phyloP scores from a whole-genome alignment of 2,888 invertebrate species.

The Pristionchus exspectatus region DNA sequence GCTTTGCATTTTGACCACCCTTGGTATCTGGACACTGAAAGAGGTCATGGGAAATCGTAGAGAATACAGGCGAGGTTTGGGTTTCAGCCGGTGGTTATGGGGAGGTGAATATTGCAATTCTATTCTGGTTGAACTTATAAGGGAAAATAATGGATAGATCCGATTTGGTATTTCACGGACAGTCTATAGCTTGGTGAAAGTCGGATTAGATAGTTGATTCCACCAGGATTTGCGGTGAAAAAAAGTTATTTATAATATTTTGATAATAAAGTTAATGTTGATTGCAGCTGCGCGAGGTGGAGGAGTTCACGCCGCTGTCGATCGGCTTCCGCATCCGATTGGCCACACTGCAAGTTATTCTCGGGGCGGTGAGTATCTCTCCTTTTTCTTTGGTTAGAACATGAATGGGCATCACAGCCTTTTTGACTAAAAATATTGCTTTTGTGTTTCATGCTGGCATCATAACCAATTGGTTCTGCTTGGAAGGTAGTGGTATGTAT shows the following conservation, averaged over 20 bases:
- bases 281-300: constrained; percentile 53
- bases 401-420: too few relatives aligned
- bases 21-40: too few relatives aligned
- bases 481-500: too few relatives aligned
- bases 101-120: neutral
- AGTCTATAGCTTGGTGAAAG: neutral
- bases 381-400: neutral
- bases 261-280: neutral
- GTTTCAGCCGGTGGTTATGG: neutral
- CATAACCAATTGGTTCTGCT: neutral
- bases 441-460: neutral
- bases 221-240: neutral
- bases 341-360: constrained; percentile 29
- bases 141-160: neutral
- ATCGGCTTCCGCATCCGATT: constrained; percentile 47
- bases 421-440: neutral
- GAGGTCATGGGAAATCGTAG: too few relatives aligned
- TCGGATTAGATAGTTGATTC: neutral
- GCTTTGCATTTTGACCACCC: too few relatives aligned
- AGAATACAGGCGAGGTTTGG: neutral
- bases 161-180: too few relatives aligned
- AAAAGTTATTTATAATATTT: neutral
- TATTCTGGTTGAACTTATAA: neutral
- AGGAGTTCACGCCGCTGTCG: constrained; percentile 54
- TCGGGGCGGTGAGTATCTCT: constrained; percentile 33